Evolutionary conservation across 37 sponge, comb jelly and placozoan species (phyloP).

Genomic region (Halichondria panicea): DNA sequence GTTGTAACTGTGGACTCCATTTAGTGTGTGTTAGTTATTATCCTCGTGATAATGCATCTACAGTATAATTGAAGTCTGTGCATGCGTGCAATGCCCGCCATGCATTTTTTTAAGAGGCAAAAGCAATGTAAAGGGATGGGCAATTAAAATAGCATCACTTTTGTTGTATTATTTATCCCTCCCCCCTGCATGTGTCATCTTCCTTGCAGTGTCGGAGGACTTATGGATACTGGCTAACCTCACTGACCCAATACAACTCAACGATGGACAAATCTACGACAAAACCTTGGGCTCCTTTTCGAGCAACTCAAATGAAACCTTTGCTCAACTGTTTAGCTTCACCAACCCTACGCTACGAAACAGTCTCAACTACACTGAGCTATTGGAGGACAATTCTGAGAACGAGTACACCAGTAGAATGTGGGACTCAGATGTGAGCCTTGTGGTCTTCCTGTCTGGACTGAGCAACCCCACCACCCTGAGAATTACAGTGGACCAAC

Average conservation of each 20-base stretch:
- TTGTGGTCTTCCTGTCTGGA: constrained; percentile 46
- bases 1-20: too few species aligned
- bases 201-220: constrained; percentile 30
- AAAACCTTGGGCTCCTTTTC: neutral
- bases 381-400: neutral
- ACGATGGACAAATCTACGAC: neutral
- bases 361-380: constrained; percentile 28
- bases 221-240: constrained; percentile 32
- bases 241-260: constrained; percentile 8
- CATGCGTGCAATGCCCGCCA: too few species aligned
- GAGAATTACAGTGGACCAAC: constrained; percentile 56
- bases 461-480: constrained; percentile 6
- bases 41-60: too few species aligned
- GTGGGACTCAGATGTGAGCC: constrained; percentile 62
- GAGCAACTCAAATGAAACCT: neutral
- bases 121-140: too few species aligned
- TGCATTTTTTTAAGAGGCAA: too few species aligned
- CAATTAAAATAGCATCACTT: too few species aligned
- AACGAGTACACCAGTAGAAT: constrained; percentile 44
- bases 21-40: too few species aligned
- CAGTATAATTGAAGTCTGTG: too few species aligned
- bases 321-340: constrained; percentile 22
- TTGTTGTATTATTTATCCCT: neutral
- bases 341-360: constrained; percentile 15
- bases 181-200: neutral